Conservation (phyloP, 2,113 vertebrate genomes). For the Elephas maximus region DNA sequence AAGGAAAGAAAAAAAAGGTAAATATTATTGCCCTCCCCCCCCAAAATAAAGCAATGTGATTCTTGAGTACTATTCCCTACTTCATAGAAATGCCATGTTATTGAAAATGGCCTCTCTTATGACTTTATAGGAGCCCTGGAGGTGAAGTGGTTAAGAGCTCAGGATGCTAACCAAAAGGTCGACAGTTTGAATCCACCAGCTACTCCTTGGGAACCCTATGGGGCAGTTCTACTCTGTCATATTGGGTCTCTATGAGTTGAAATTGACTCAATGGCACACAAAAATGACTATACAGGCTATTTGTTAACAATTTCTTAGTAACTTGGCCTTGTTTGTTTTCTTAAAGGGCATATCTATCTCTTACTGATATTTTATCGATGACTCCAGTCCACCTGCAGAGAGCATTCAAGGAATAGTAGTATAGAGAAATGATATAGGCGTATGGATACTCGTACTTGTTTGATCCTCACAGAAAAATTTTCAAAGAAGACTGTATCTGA, state of each 20-base stretch:
- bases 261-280: too few relatives aligned
- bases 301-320: neutral
- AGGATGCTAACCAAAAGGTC: too few relatives aligned
- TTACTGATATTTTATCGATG: neutral
- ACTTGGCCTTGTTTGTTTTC: neutral
- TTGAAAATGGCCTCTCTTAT: neutral
- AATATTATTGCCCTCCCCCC: neutral
- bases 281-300: neutral
- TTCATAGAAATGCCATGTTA: neutral
- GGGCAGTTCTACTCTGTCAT: too few relatives aligned
- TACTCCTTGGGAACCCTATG: too few relatives aligned
- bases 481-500: neutral
- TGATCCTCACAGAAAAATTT: neutral
- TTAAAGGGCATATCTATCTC: neutral
- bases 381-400: neutral
- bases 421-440: neutral
- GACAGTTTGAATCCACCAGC: too few relatives aligned
- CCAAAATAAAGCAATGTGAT: neutral
- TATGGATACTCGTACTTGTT: neutral
- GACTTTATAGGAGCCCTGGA: neutral
- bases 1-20: too few relatives aligned
- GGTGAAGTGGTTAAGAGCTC: too few relatives aligned
- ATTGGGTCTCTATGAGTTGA: too few relatives aligned
- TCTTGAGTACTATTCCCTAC: neutral
- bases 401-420: neutral